phyloP scores from a whole-genome alignment of 1,140 invertebrate species.

The Aleiodes sp. region DNA sequence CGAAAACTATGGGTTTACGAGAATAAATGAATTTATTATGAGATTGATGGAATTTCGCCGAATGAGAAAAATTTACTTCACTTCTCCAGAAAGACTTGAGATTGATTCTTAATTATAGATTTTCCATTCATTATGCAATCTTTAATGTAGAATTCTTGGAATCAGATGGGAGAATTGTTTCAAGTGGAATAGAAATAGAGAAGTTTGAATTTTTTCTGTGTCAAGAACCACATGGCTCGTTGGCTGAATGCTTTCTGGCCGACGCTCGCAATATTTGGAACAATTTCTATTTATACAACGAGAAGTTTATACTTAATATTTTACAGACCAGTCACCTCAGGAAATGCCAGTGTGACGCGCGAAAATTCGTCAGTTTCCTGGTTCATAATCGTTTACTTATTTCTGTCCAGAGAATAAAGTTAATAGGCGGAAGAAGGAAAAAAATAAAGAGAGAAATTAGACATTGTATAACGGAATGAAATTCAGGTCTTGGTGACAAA shows the following conservation, averaged over 20 bases:
- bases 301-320: not conserved
- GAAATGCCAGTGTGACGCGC: not conserved
- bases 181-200: not conserved
- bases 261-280: constrained; percentile 20
- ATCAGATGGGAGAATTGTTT: not conserved
- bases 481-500: not conserved
- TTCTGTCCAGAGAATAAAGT: not conserved
- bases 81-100: too few species aligned
- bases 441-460: not conserved
- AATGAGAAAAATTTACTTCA: too few species aligned
- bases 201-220: not conserved
- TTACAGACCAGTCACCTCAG: not conserved
- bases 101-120: too few species aligned
- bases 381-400: not conserved
- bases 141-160: not conserved
- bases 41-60: too few species aligned
- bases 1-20: too few species aligned
- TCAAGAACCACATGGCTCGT: not conserved
- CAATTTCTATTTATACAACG: constrained; percentile 19
- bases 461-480: not conserved
- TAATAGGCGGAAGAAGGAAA: not conserved
- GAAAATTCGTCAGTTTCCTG: not conserved
- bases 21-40: too few species aligned
- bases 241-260: not conserved
- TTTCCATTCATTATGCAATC: not conserved